These are phyloP conservation scores for Ctenosaura bakeri DNA, from an alignment of 2,797 vertebrate species.

Conservation along the genomic window DNA sequence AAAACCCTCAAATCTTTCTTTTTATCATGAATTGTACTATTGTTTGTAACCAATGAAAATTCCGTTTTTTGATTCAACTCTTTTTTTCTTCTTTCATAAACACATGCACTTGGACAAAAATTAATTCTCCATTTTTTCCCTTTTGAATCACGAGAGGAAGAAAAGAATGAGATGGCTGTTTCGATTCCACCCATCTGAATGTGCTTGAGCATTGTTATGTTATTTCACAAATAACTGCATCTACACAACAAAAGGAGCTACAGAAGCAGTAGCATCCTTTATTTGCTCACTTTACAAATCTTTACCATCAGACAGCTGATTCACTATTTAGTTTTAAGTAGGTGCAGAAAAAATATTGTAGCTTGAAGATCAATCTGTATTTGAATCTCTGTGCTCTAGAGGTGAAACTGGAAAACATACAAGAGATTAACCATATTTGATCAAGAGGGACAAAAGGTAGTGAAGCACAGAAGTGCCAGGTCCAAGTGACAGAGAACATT, in stretches of 20 bases:
- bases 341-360: background rate
- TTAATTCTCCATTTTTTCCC: background rate
- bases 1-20: background rate
- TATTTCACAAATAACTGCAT: slow-evolving; percentile 31
- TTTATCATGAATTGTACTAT: slow-evolving; percentile 18
- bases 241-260: slow-evolving; percentile 51
- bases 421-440: too few relatives aligned
- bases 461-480: too few relatives aligned
- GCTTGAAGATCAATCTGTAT: background rate
- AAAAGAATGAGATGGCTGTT: slow-evolving; percentile 40
- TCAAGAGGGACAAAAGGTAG: too few relatives aligned
- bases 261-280: slow-evolving; percentile 58
- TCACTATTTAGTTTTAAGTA: background rate
- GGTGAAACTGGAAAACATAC: too few relatives aligned
- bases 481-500: background rate
- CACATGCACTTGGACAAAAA: background rate
- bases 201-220: background rate
- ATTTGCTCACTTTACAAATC: slow-evolving; percentile 46
- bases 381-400: background rate
- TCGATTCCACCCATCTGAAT: slow-evolving; percentile 16
- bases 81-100: background rate
- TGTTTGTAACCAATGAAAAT: slow-evolving; percentile 26
- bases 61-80: slow-evolving; percentile 35
- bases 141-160: background rate
- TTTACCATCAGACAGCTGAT: background rate